phyloP scores from a whole-genome alignment of 2,888 invertebrate species.

The Petrophora chlorosata region DNA sequence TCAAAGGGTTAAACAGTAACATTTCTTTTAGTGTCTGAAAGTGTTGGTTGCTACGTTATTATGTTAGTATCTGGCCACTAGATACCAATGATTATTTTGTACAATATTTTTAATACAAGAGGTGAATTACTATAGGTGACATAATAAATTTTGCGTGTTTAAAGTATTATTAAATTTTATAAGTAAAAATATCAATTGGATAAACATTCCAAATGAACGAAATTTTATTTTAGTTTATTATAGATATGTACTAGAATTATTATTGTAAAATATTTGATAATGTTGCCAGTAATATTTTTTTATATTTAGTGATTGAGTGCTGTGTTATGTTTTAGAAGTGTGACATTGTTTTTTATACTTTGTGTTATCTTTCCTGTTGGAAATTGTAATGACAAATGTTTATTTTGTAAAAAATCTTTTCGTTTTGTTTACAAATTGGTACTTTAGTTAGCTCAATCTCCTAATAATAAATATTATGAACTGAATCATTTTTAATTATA shows the following conservation, averaged over 20 bases:
- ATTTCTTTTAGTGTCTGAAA: neutral
- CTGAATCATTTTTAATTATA: constrained; percentile 26
- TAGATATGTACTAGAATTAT: constrained; percentile 7
- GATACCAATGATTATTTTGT: constrained; percentile 9
- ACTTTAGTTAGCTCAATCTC: constrained; percentile 37
- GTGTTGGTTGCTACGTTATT: constrained; percentile 8
- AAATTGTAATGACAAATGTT: constrained; percentile 32
- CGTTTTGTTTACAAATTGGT: constrained; percentile 16
- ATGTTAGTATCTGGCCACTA: constrained; percentile 2
- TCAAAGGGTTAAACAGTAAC: no score
- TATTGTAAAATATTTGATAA: constrained; percentile 31
- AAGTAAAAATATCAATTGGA: constrained; percentile 45
- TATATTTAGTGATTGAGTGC: constrained; percentile 62
- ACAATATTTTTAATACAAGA: constrained; percentile 11
- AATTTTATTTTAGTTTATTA: constrained; percentile 30
- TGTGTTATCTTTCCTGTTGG: constrained; percentile 34
- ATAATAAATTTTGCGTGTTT: constrained; percentile 18
- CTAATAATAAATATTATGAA: constrained; percentile 32
- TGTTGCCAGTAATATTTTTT: constrained; percentile 51
- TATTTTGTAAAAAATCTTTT: constrained; percentile 22
- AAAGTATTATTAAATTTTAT: constrained; percentile 45
- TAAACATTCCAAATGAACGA: constrained; percentile 53
- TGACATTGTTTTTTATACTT: constrained; percentile 46
- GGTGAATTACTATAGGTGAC: constrained; percentile 7
- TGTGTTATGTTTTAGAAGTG: constrained; percentile 62